phyloP scores from a whole-genome alignment of 2,113 vertebrate genomes.

The Dryoscopus gambensis region DNA sequence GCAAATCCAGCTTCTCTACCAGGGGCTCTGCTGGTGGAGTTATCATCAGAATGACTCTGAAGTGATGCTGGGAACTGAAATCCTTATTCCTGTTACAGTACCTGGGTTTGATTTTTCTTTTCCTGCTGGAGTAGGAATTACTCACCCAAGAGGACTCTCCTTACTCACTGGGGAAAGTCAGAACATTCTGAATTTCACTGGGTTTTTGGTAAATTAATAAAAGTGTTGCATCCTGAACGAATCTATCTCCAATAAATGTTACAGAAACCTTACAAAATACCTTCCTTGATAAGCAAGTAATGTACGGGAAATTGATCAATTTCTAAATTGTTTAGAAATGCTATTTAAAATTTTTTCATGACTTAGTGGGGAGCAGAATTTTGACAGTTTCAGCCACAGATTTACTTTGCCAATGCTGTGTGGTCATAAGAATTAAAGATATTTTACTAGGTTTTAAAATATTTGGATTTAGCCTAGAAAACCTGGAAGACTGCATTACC shows the following conservation, averaged over 20 bases:
- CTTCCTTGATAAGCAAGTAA: background rate
- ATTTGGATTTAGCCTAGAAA: background rate
- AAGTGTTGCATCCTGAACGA: fast-evolving
- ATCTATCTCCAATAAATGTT: background rate
- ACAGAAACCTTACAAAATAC: background rate
- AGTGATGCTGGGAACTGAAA: background rate
- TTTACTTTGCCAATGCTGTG: background rate
- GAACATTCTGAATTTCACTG: background rate
- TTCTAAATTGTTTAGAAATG: background rate
- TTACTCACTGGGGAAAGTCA: background rate
- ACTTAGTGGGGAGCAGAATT: background rate
- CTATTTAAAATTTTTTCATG: background rate
- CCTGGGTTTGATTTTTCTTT: background rate
- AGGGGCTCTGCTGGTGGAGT: background rate
- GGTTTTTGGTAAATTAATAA: background rate
- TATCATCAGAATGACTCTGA: background rate
- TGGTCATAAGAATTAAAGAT: background rate
- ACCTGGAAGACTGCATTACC: background rate
- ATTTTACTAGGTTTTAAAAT: background rate
- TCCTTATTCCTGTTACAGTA: background rate
- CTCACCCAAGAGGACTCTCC: background rate
- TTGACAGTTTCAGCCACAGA: background rate
- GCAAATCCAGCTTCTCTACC: background rate
- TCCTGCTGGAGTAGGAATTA: background rate
- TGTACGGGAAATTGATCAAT: background rate